Percentiles rank a stretch among this genome's conserved stretches.
phyloP scores from a whole-genome alignment of 2,113 vertebrate species.

The Chaenogobius annularis region DNA sequence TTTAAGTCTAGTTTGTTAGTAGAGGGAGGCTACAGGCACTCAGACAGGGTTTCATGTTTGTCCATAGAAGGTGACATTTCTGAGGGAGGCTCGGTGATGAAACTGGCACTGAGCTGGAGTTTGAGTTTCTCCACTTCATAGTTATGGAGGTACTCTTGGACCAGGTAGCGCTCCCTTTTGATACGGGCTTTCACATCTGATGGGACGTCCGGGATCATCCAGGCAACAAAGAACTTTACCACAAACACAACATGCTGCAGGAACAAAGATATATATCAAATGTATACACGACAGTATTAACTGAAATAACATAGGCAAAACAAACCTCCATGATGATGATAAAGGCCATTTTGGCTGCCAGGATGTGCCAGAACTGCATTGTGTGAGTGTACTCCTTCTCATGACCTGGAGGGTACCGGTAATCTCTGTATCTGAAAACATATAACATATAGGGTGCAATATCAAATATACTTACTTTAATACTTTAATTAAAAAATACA shows the following conservation, averaged over 20 bases:
- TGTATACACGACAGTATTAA: neutral
- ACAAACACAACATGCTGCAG: slow-evolving; percentile 92
- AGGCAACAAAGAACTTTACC: slow-evolving; percentile 94
- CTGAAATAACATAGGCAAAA: neutral
- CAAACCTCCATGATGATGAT: slow-evolving; percentile 96
- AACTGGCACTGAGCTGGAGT: slow-evolving; percentile 78
- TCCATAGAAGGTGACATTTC: slow-evolving; percentile 70
- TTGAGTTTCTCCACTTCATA: slow-evolving; percentile 89
- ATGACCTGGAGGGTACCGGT: slow-evolving; percentile 88
- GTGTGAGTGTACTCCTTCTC: slow-evolving; percentile 77
- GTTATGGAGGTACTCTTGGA: slow-evolving; percentile 89
- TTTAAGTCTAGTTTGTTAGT: slow-evolving; percentile 41
- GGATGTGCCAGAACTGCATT: slow-evolving; percentile 97
- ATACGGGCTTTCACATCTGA: slow-evolving; percentile 87
- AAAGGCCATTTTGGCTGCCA: slow-evolving; percentile 95
- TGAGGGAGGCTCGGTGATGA: slow-evolving; percentile 74
- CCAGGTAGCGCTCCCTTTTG: slow-evolving; percentile 91
- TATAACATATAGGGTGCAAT: neutral
- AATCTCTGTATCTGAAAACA: slow-evolving; percentile 80
- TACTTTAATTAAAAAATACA: neutral
- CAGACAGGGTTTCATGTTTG: slow-evolving; percentile 75
- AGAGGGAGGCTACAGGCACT: slow-evolving; percentile 68
- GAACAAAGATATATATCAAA: neutral
- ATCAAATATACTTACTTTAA: neutral
- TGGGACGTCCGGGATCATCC: slow-evolving; percentile 95